Evolutionary conservation across 1,140 invertebrate species (phyloP).

Genomic region (Diploscapter pachys): DNA sequence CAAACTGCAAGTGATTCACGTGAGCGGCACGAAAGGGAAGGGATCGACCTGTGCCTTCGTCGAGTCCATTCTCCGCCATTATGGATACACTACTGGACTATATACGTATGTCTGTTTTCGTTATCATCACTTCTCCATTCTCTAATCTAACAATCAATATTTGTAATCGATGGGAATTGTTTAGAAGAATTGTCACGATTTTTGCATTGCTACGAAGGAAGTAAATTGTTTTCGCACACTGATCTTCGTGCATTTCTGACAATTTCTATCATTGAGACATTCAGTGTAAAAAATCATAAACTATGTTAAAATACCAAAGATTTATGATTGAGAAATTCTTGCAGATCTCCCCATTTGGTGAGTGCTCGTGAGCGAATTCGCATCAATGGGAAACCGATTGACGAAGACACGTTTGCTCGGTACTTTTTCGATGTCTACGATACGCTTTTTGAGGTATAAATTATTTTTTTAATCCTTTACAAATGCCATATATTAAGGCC

Average conservation of each 20-base stretch:
- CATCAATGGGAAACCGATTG: conserved; percentile 77
- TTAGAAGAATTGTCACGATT: too few species aligned
- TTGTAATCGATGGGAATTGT: too few species aligned
- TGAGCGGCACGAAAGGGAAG: conserved; percentile 90
- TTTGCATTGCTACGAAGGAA: too few species aligned
- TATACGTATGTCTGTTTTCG: conserved; percentile 65
- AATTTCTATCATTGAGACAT: too few species aligned
- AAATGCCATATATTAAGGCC: not conserved
- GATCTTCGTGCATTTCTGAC: not conserved
- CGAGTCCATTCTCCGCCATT: conserved; percentile 79
- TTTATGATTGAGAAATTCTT: conserved; percentile 33
- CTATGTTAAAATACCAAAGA: not conserved
- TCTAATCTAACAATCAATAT: not conserved
- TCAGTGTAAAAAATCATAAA: not conserved
- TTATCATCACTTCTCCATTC: conserved; percentile 14
- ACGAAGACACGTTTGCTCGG: conserved; percentile 71
- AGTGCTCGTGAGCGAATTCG: conserved; percentile 86
- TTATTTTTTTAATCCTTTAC: conserved; percentile 25
- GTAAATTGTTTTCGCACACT: not conserved
- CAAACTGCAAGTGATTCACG: conserved; percentile 78
- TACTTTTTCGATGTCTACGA: conserved; percentile 82
- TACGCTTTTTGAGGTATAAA: conserved; percentile 61
- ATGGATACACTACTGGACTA: conserved; percentile 86
- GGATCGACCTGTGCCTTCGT: conserved; percentile 86
- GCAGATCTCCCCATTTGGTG: conserved; percentile 87